A percentile compares a stretch with the other conserved stretches of the same genome.
Conservation (phyloP, 2,888 invertebrate species). For the Dasypogon diadema region DNA sequence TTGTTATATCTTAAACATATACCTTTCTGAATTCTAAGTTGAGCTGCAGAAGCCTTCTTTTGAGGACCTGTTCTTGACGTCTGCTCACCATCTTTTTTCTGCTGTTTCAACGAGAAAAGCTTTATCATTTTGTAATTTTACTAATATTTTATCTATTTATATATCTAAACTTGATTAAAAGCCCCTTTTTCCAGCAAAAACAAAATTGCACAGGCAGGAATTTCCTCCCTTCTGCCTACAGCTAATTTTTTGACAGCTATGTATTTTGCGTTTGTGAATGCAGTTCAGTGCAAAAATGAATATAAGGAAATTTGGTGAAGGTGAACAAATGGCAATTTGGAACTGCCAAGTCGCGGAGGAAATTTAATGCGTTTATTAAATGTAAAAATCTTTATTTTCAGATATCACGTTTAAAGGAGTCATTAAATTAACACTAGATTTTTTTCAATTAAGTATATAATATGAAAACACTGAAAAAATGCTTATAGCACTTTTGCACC, state of each 20-base stretch:
- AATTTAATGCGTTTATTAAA: too few relatives aligned
- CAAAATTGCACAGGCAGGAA: constrained; percentile 37
- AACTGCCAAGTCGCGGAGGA: too few relatives aligned
- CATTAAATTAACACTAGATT: too few relatives aligned
- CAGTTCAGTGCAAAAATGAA: background rate
- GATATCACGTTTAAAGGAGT: too few relatives aligned
- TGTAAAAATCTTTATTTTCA: too few relatives aligned
- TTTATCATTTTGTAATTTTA: constrained; percentile 82
- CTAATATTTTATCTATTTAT: constrained; percentile 8
- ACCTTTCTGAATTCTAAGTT: constrained; percentile 98
- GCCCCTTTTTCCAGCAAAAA: constrained; percentile 9
- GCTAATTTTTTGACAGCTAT: constrained; percentile 37
- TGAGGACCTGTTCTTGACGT: constrained; percentile 80
- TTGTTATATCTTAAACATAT: constrained; percentile 32
- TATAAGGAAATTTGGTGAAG: too few relatives aligned
- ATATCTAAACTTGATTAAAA: constrained; percentile 19
- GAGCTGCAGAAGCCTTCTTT: constrained; percentile 96
- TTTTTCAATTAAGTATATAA: too few relatives aligned
- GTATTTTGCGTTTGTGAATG: constrained; percentile 21
- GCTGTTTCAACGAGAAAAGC: constrained; percentile 97
- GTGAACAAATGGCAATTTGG: too few relatives aligned
- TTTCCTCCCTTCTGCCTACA: constrained; percentile 43
- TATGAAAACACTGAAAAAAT: too few relatives aligned
- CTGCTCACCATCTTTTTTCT: constrained; percentile 96
- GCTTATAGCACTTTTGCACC: too few relatives aligned